Conservation (phyloP, 64 coral and sea anemone species). For the Montipora capricornis region DNA sequence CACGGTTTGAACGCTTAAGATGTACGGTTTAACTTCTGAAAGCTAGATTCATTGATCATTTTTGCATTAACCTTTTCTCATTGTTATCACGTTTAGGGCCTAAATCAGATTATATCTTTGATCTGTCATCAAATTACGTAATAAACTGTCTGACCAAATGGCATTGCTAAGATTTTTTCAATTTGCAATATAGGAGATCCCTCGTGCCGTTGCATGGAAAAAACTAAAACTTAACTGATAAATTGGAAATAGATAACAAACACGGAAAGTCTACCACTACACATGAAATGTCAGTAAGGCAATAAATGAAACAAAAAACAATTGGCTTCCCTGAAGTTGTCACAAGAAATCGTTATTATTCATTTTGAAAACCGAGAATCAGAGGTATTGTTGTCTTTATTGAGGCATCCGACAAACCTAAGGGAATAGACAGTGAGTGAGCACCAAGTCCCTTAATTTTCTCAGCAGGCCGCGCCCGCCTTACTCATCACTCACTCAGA, state of each 20-base stretch:
- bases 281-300: neutral
- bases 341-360: neutral
- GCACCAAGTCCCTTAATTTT: no score
- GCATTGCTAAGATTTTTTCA: neutral
- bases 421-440: no score
- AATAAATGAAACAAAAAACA: neutral
- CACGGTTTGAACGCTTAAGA: neutral
- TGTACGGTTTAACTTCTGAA: neutral
- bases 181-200: neutral
- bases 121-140: conserved; percentile 19
- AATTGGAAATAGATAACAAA: neutral
- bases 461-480: no score
- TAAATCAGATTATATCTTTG: conserved; percentile 34
- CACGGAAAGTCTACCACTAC: neutral
- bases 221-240: neutral
- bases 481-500: neutral
- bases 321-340: neutral
- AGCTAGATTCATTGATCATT: neutral
- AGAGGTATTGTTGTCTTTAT: neutral
- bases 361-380: neutral
- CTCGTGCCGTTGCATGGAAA: neutral
- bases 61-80: neutral
- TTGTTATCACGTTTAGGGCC: neutral
- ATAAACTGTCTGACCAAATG: neutral
- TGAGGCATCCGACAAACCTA: no score